phyloP scores from a whole-genome alignment of 2,113 vertebrate genomes.

The Shinisaurus crocodilurus region DNA sequence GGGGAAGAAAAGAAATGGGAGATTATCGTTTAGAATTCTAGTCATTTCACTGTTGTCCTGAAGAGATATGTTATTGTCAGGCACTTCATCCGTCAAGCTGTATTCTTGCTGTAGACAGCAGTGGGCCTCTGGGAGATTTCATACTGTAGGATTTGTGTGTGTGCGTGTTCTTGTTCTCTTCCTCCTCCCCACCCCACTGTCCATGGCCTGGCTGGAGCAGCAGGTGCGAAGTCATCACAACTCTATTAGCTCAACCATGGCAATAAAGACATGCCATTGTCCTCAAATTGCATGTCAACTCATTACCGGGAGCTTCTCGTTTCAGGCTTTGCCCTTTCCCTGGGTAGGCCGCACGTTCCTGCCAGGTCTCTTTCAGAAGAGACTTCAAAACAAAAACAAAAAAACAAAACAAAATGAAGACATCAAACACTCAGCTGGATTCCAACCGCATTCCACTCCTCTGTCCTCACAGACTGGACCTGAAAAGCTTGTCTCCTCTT shows the following conservation, averaged over 20 bases:
- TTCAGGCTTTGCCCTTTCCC: conserved; percentile 66
- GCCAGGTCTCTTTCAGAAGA: conserved; percentile 68
- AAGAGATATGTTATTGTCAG: conserved; percentile 83
- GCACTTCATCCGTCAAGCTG: conserved; percentile 79
- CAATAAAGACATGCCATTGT: conserved; percentile 81
- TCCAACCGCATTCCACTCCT: conserved; percentile 77
- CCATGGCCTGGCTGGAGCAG: conserved; percentile 61
- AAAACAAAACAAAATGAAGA: conserved; percentile 73
- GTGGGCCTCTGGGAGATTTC: conserved; percentile 77
- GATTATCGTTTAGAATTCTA: conserved; percentile 75
- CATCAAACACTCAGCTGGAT: conserved; percentile 81
- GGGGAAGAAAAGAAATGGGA: conserved; percentile 37
- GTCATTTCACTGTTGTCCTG: conserved; percentile 76
- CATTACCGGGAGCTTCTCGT: conserved; percentile 71
- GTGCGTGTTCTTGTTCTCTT: background rate
- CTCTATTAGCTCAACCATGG: conserved; percentile 81
- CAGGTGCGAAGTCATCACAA: conserved; percentile 82
- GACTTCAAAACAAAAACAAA: conserved; percentile 35
- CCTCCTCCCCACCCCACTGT: background rate
- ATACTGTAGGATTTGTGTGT: conserved; percentile 55
- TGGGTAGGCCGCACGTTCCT: conserved; percentile 55
- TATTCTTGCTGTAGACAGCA: conserved; percentile 79
- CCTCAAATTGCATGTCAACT: conserved; percentile 72
- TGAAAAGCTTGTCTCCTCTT: conserved; percentile 78
- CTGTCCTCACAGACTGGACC: conserved; percentile 69